Evolutionary conservation across 2,797 vertebrate species (phyloP).

Genomic region (Nannoperca australis): DNA sequence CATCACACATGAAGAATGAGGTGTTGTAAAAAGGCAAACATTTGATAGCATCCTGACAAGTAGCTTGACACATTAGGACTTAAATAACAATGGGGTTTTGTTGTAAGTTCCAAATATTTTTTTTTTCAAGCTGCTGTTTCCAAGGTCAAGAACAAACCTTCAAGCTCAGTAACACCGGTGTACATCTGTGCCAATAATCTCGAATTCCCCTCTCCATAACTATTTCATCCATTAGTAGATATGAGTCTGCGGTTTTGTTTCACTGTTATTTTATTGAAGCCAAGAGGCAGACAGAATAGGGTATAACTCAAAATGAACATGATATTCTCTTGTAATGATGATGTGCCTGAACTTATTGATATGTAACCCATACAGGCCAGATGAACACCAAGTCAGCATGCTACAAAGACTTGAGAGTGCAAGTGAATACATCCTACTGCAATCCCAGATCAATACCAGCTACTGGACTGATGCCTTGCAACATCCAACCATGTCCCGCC

Average conservation of each 20-base stretch:
- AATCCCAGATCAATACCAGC: slow-evolving; percentile 84
- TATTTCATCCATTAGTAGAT: slow-evolving; percentile 12
- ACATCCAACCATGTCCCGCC: slow-evolving; percentile 87
- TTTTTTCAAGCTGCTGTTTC: slow-evolving; percentile 7
- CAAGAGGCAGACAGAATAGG: background rate
- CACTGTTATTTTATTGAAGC: background rate
- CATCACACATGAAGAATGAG: background rate
- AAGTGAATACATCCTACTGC: slow-evolving; percentile 89
- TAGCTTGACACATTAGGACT: background rate
- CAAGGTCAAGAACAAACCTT: slow-evolving; percentile 4
- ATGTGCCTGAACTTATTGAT: slow-evolving; percentile 15
- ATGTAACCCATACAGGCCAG: slow-evolving; percentile 80
- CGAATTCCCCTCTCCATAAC: background rate
- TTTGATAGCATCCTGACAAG: slow-evolving; percentile 22
- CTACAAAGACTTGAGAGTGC: slow-evolving; percentile 87
- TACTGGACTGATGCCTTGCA: slow-evolving; percentile 85
- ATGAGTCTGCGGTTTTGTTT: slow-evolving; percentile 9
- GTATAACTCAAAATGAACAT: slow-evolving; percentile 8
- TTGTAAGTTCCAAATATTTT: background rate
- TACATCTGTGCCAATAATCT: background rate
- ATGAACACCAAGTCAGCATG: slow-evolving; percentile 88
- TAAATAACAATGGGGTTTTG: background rate
- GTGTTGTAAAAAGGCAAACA: background rate
- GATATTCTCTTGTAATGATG: background rate
- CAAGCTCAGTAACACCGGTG: background rate